Conservation (phyloP, 2,888 invertebrate genomes). For the Cepaea hortensis region DNA sequence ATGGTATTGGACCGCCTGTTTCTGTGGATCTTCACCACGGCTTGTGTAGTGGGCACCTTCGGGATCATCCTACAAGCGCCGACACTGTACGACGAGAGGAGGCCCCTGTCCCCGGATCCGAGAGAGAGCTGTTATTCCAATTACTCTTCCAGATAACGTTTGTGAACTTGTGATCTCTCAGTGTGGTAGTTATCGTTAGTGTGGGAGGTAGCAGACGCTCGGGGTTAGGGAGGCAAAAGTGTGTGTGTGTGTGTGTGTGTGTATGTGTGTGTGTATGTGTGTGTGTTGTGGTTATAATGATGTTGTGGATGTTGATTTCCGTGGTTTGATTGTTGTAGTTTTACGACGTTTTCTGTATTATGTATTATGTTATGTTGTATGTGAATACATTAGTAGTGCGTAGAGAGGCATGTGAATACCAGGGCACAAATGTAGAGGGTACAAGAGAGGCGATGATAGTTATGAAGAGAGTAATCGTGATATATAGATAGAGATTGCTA, state of each 20-base stretch:
- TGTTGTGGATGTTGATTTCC: too few species aligned
- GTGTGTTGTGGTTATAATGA: too few species aligned
- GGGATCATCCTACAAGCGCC: constrained; percentile 74
- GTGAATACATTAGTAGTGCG: not conserved
- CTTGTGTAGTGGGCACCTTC: constrained; percentile 73
- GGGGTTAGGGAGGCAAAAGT: too few species aligned
- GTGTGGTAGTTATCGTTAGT: not conserved
- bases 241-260: too few species aligned
- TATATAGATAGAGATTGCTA: not conserved
- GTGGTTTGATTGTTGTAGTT: too few species aligned
- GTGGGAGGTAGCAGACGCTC: not conserved
- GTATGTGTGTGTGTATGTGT: too few species aligned
- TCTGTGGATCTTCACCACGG: constrained; percentile 72
- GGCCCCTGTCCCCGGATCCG: constrained; percentile 56
- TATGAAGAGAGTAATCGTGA: not conserved
- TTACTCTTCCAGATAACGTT: constrained; percentile 47
- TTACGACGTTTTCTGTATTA: too few species aligned
- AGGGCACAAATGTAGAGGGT: too few species aligned
- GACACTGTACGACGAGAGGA: constrained; percentile 71
- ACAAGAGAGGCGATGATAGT: not conserved
- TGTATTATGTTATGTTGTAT: not conserved
- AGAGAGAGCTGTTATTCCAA: constrained; percentile 48
- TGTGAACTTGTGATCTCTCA: not conserved
- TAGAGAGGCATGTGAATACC: not conserved
- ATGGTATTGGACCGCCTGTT: constrained; percentile 75